Conservation (phyloP, 2,113 vertebrate species). For the Gracilinanus agilis region DNA sequence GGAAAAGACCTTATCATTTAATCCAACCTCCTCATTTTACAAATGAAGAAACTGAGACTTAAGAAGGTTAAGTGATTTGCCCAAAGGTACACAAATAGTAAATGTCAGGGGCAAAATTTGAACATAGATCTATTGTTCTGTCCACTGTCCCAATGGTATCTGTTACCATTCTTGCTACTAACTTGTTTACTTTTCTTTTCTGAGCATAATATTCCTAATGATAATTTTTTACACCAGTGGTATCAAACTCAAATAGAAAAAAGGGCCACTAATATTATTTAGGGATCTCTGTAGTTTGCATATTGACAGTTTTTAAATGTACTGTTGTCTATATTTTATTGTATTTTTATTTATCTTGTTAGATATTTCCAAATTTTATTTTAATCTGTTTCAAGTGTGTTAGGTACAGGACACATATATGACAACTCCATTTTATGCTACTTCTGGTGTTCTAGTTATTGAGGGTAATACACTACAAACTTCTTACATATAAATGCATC, state of each 20-base stretch:
- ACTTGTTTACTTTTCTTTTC: not conserved
- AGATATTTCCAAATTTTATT: not conserved
- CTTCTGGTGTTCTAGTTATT: not conserved
- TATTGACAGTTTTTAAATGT: not conserved
- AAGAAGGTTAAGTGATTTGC: not conserved
- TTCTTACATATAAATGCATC: not conserved
- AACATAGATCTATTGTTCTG: not conserved
- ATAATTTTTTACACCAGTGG: not conserved
- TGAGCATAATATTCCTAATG: not conserved
- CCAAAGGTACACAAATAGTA: not conserved
- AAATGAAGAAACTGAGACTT: not conserved
- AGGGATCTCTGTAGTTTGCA: not conserved
- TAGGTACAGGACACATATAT: not conserved
- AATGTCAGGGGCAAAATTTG: too few relatives aligned
- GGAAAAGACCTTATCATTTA: not conserved
- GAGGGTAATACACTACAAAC: not conserved
- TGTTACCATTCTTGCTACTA: not conserved
- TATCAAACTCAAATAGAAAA: too few relatives aligned
- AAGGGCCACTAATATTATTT: not conserved
- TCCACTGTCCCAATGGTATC: not conserved
- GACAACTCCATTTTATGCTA: not conserved
- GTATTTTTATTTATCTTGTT: not conserved
- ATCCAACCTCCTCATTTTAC: not conserved
- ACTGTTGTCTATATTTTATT: not conserved
- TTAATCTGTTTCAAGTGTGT: not conserved